These are phyloP conservation scores for Grammomys dolichurus DNA, from an alignment of 2,113 vertebrate genomes.

Conservation along the genomic window DNA sequence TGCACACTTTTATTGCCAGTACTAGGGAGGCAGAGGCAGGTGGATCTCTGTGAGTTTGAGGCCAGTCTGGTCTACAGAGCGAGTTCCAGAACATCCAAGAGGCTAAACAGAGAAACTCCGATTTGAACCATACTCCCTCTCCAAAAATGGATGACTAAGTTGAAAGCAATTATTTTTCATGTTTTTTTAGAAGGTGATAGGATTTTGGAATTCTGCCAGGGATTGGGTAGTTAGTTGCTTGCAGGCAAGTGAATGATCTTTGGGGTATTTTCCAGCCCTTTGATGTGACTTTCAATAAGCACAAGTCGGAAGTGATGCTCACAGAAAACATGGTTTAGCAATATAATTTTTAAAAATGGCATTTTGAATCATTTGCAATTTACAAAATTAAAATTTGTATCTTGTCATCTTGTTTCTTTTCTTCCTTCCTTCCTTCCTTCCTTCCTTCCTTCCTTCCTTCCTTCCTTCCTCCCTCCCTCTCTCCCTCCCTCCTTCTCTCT, in stretches of 20 bases:
- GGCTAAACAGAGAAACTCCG: too few relatives aligned
- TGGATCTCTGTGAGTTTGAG: not conserved
- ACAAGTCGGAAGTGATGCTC: not conserved
- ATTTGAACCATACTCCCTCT: accelerated
- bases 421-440: accelerated
- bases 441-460: too few relatives aligned
- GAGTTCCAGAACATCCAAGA: not conserved
- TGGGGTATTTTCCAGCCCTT: not conserved
- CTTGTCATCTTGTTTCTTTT: too few relatives aligned
- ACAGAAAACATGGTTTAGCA: not conserved
- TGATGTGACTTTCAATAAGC: not conserved
- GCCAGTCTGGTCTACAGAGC: too few relatives aligned
- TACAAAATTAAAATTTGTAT: not conserved
- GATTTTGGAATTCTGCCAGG: not conserved
- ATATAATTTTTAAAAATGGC: not conserved
- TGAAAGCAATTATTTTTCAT: not conserved
- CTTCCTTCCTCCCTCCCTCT: too few relatives aligned
- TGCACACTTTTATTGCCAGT: not conserved
- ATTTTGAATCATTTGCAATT: constrained; percentile 9
- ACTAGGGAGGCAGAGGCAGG: not conserved
- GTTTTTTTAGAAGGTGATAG: not conserved
- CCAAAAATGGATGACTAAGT: not conserved
- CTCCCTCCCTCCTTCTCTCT: too few relatives aligned
- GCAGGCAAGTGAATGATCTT: not conserved
- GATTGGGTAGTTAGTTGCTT: not conserved